phyloP scores from a whole-genome alignment of 1,140 invertebrate species.

The Neoseiulus cucumeris region DNA sequence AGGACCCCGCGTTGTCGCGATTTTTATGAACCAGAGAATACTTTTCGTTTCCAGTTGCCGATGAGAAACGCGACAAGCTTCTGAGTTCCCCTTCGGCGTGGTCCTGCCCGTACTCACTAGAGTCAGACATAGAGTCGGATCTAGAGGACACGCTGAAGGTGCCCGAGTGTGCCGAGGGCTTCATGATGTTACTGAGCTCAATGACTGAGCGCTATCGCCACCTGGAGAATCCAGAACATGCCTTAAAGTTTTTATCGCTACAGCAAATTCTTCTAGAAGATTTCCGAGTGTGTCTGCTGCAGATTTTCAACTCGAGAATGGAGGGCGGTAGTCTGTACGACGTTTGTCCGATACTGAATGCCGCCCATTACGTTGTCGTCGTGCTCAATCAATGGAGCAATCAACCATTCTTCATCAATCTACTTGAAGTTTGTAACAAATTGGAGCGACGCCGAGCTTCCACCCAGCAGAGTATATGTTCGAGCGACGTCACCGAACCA shows the following conservation, averaged over 20 bases:
- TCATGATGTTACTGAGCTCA: constrained; percentile 19
- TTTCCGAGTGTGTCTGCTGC: constrained; percentile 54
- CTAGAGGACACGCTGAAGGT: constrained; percentile 13
- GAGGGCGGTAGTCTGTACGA: constrained; percentile 37
- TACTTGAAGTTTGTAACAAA: constrained; percentile 5
- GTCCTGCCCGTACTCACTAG: neutral
- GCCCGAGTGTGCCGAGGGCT: constrained; percentile 22
- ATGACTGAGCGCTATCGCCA: constrained; percentile 20
- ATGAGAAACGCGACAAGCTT: constrained; percentile 11
- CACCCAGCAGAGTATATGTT: neutral
- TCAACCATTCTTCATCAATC: constrained; percentile 31
- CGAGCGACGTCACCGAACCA: neutral
- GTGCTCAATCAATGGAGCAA: constrained; percentile 68
- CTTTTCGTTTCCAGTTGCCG: neutral
- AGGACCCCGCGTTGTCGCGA: no score
- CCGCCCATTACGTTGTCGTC: constrained; percentile 51
- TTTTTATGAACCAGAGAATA: neutral
- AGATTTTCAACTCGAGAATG: constrained; percentile 39
- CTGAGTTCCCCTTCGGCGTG: constrained; percentile 10
- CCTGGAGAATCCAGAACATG: constrained; percentile 22
- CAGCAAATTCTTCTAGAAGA: constrained; percentile 75
- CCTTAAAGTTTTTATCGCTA: constrained; percentile 62
- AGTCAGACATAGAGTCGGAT: neutral
- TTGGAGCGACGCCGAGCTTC: constrained; percentile 1
- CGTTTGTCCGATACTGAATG: constrained; percentile 55